phyloP scores from a whole-genome alignment of 2,797 vertebrate genomes.

The Hyperoplus lanceolatus region DNA sequence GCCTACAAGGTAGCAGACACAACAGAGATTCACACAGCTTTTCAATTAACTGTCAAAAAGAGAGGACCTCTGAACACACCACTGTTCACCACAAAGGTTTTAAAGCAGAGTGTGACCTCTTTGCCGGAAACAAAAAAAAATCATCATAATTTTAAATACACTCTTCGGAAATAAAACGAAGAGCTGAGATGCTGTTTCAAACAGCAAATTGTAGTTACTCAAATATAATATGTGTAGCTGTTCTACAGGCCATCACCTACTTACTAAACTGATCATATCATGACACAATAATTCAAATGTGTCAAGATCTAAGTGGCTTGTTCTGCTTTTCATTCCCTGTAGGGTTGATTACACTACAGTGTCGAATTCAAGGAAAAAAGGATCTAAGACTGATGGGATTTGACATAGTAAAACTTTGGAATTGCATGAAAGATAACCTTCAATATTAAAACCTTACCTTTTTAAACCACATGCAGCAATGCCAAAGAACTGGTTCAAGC shows the following conservation, averaged over 20 bases:
- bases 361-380: background rate
- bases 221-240: background rate
- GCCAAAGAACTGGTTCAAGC: constrained; percentile 93
- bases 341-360: background rate
- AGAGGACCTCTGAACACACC: background rate
- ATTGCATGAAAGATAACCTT: background rate
- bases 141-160: background rate
- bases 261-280: background rate
- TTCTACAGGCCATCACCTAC: background rate
- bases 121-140: background rate
- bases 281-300: background rate
- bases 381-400: background rate
- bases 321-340: background rate
- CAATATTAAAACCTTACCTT: constrained; percentile 81
- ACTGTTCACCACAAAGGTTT: background rate
- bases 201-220: background rate
- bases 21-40: background rate
- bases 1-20: constrained; percentile 50
- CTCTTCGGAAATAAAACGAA: background rate
- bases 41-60: background rate
- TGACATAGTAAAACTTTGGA: background rate
- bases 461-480: constrained; percentile 87
- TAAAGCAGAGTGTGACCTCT: background rate
- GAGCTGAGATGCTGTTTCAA: background rate
- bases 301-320: background rate